Evolutionary conservation across 2,888 invertebrate genomes (phyloP).

Genomic region (Tipula lateralis): DNA sequence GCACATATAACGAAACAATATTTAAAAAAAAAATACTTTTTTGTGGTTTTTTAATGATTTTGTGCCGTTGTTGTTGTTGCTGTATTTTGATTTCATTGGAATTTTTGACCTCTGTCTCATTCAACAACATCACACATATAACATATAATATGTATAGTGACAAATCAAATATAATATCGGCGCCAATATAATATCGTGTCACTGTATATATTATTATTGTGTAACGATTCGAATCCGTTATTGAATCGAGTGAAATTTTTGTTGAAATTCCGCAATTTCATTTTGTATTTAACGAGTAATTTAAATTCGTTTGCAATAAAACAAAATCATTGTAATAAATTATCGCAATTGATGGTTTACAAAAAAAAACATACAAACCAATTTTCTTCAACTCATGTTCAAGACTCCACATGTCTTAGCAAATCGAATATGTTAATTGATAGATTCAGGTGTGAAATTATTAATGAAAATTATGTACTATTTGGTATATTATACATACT

Average conservation of each 20-base stretch:
- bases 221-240: not conserved
- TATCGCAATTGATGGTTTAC: not conserved
- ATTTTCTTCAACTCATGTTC: not conserved
- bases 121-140: too few species aligned
- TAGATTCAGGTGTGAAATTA: conserved; percentile 11
- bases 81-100: not conserved
- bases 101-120: not conserved
- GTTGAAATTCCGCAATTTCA: not conserved
- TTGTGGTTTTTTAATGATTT: not conserved
- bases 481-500: too few species aligned
- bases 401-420: not conserved
- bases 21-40: not conserved
- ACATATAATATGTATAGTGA: not conserved
- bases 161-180: not conserved
- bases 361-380: not conserved
- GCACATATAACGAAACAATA: not conserved
- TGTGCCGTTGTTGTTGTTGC: not conserved
- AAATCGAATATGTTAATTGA: not conserved
- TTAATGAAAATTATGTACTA: not conserved
- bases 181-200: not conserved
- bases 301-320: not conserved
- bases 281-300: not conserved
- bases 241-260: not conserved
- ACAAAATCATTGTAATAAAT: conserved; percentile 21
- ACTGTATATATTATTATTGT: not conserved